Evolutionary conservation across 2,888 invertebrate genomes (phyloP).

Genomic region (Agriopis leucophaearia): DNA sequence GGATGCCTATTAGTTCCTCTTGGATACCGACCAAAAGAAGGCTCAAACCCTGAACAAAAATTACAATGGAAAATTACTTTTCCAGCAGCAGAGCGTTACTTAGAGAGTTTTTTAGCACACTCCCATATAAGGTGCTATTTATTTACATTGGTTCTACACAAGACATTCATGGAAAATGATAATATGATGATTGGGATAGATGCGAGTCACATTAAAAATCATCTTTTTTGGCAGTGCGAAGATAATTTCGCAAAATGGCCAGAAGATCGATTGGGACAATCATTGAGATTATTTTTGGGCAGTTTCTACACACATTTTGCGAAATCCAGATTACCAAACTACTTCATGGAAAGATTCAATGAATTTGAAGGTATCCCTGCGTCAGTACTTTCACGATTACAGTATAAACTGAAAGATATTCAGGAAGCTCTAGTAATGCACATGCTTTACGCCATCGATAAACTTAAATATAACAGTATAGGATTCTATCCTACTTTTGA

Average conservation of each 20-base stretch:
- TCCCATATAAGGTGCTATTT: slow-evolving; percentile 91
- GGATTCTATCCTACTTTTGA: slow-evolving; percentile 89
- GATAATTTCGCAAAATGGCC: slow-evolving; percentile 90
- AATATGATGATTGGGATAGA: slow-evolving; percentile 88
- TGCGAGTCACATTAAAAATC: slow-evolving; percentile 90
- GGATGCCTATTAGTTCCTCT: slow-evolving; percentile 91
- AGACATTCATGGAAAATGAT: slow-evolving; percentile 90
- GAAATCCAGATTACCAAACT: slow-evolving; percentile 89
- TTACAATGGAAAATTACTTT: slow-evolving; percentile 93
- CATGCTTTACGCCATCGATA: slow-evolving; percentile 89
- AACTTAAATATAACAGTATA: slow-evolving; percentile 87
- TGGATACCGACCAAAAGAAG: slow-evolving; percentile 88
- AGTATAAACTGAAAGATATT: slow-evolving; percentile 89
- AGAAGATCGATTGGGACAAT: slow-evolving; percentile 90
- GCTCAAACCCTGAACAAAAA: slow-evolving; percentile 86
- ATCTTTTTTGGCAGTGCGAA: slow-evolving; percentile 93
- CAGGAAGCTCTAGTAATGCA: slow-evolving; percentile 91
- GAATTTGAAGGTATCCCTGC: slow-evolving; percentile 90
- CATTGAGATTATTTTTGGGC: slow-evolving; percentile 87
- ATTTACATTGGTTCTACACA: slow-evolving; percentile 89
- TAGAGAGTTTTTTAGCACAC: slow-evolving; percentile 91
- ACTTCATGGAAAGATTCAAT: slow-evolving; percentile 91
- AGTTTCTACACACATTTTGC: slow-evolving; percentile 88
- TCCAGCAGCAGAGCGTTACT: slow-evolving; percentile 91
- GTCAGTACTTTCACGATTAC: slow-evolving; percentile 87